phyloP scores from a whole-genome alignment of 2,888 invertebrate species.

The Schizaphis graminum region DNA sequence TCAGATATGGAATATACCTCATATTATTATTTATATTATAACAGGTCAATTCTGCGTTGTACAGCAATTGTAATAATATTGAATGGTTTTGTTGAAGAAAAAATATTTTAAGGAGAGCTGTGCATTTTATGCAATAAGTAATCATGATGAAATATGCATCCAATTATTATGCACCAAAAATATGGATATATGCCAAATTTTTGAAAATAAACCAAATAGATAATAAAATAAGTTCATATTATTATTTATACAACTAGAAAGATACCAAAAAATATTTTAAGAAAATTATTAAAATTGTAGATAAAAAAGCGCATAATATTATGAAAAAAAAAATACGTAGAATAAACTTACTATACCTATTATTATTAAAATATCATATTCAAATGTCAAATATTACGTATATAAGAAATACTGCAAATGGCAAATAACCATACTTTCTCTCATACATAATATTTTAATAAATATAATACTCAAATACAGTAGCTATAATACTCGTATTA shows the following conservation, averaged over 20 bases:
- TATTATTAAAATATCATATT: background rate
- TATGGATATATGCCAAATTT: background rate
- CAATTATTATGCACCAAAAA: background rate
- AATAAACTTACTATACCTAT: background rate
- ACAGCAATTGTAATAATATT: too few relatives aligned
- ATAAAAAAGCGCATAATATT: background rate
- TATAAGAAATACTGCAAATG: background rate
- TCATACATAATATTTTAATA: too few relatives aligned
- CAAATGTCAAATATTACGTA: background rate
- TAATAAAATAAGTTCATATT: background rate
- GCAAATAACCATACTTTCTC: too few relatives aligned
- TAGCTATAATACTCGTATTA: background rate
- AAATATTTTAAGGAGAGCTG: background rate
- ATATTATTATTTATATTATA: background rate
- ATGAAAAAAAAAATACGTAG: background rate
- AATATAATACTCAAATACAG: background rate
- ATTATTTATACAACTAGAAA: background rate
- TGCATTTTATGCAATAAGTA: background rate
- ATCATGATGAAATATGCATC: background rate
- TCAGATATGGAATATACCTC: background rate
- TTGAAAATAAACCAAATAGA: background rate
- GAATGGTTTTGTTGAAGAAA: background rate
- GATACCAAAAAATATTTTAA: background rate
- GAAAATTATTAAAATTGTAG: background rate
- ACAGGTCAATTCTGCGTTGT: too few relatives aligned